phyloP scores from a whole-genome alignment of 2,888 invertebrate species.

The Sphecodes monilicornis region DNA sequence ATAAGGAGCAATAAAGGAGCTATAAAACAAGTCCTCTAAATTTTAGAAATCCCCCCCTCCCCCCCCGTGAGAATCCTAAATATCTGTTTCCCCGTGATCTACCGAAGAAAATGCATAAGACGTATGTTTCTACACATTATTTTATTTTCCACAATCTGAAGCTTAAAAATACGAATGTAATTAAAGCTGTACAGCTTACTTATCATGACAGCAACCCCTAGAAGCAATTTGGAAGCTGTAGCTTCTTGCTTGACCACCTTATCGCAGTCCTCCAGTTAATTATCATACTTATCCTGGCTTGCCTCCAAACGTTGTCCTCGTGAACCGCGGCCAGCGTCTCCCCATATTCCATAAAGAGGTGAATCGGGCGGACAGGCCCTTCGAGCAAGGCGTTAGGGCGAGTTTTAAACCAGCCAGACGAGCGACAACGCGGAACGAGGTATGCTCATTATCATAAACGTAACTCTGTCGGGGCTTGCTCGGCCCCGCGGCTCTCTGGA shows the following conservation, averaged over 20 bases:
- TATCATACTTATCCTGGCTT: constrained; percentile 53
- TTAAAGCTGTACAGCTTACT: no score
- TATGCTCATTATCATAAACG: constrained; percentile 68
- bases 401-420: constrained; percentile 29
- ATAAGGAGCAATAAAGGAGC: no score
- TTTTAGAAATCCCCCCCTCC: no score
- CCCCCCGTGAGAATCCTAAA: no score
- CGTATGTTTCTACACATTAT: no score
- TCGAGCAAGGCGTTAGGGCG: background rate
- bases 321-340: constrained; percentile 52
- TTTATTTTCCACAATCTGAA: background rate
- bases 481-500: constrained; percentile 2
- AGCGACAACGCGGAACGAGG: constrained; percentile 45
- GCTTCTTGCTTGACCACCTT: constrained; percentile 36
- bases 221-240: background rate
- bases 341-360: constrained; percentile 51
- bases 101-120: no score
- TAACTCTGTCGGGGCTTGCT: constrained; percentile 32
- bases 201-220: background rate
- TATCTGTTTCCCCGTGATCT: no score
- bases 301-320: constrained; percentile 47
- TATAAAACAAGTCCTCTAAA: no score
- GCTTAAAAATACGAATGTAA: background rate
- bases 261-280: constrained; percentile 42
- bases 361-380: constrained; percentile 41